Conservation (phyloP, 2,113 vertebrate genomes). For the Anseranas semipalmata region DNA sequence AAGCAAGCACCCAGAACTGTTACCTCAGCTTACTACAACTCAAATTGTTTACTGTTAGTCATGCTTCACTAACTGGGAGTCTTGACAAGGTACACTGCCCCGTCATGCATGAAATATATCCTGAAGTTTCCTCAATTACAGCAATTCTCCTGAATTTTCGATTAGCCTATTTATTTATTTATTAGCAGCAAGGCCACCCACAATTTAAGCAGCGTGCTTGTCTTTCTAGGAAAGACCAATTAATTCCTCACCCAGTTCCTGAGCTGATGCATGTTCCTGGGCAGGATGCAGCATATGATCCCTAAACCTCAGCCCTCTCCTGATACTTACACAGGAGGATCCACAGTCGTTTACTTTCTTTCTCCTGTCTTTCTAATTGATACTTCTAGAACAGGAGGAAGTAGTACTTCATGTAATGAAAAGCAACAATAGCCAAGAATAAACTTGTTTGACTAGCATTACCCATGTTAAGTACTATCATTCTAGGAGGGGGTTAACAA, state of each 20-base stretch:
- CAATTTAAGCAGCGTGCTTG: background rate
- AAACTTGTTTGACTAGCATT: conserved; percentile 33
- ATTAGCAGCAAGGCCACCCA: conserved; percentile 4
- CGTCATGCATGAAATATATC: background rate
- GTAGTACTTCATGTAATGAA: background rate
- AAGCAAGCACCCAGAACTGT: conserved; percentile 16
- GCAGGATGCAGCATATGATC: background rate
- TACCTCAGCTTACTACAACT: background rate
- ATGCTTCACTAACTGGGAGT: background rate
- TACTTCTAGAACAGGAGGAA: conserved; percentile 42
- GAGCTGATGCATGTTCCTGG: background rate
- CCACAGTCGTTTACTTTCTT: conserved; percentile 9
- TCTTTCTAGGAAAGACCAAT: background rate
- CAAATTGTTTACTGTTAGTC: background rate
- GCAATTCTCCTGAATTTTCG: background rate
- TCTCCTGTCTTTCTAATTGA: conserved; percentile 44
- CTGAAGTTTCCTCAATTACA: background rate
- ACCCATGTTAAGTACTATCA: conserved; percentile 35
- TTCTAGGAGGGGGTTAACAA: conserved; percentile 56
- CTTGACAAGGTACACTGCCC: background rate
- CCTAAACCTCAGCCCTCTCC: conserved; percentile 1
- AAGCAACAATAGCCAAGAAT: conserved; percentile 22
- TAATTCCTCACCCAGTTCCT: background rate
- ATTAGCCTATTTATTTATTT: background rate
- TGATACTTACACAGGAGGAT: conserved; percentile 36